Evolutionary conservation across 2,113 vertebrate genomes (phyloP), one percentile per base, ranked within the genome.

Genomic region (Sakesphorus luctuosus): DNA sequence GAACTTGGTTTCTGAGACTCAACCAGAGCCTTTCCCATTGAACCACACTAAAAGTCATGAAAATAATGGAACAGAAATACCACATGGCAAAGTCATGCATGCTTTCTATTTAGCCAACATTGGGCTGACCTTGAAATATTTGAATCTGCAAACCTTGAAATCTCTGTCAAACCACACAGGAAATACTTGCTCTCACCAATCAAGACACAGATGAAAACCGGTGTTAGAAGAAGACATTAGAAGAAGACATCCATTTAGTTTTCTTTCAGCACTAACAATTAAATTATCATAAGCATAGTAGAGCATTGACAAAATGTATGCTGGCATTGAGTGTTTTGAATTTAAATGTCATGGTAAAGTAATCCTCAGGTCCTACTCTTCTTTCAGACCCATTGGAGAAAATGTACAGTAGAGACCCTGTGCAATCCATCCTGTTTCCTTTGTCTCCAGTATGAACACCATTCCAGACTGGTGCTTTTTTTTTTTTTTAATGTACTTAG

Each of bases 1-100:
- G 90, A 97, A 91, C 84, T 96, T 95, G 94, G 76, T 95, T 94
- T 97, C 93, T 81, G 66, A 87, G 92, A 79, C 88, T 93, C 80
- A 94, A 93, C 93, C 90, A 96, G 90, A 95, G 88, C 77, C 92
- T 94, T 84, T 90, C 85, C 93, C 69, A 82, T 86, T 83, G 91
- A 91, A 91, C 91, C 97, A 93, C 95, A 92, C 63, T 81, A 93
- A 86, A 56, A 95, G 75, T 85, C 85, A 93, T 94, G 95, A 95
- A 96, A 94, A 93, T 93, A 91, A 89, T 82, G 89, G 91, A 89
- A 91, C 66, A 90, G 94, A 92, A 96, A 95, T 92, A 84, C 86
- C 94, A 89, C 96, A 93, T 84, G 68, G 80, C 29, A 0, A 84
- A 93, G 40, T 61, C 90, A 89, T 58, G 80, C 69, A 66, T 78